These are phyloP conservation scores for Lytechinus variegatus DNA, from an alignment of 35 echinoderm and acorn worm genomes.

Conservation along the genomic window DNA sequence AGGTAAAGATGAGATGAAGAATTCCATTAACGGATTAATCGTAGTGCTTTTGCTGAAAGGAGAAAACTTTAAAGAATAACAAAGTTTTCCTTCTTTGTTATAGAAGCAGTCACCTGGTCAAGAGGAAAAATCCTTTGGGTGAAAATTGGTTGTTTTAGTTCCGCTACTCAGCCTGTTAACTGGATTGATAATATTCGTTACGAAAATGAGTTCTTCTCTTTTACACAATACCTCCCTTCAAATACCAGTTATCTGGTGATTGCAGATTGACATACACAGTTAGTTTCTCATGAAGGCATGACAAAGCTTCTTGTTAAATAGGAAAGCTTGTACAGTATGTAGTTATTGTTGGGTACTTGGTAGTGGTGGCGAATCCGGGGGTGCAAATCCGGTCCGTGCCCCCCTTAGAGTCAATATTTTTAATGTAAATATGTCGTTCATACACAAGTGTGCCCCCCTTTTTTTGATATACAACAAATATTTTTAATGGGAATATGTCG, in stretches of 20 bases:
- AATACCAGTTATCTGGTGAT: neutral
- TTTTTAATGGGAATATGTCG: too few species aligned
- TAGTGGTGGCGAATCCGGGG: too few species aligned
- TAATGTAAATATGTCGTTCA: too few species aligned
- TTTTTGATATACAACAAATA: too few species aligned
- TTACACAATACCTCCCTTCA: neutral
- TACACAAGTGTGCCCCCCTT: too few species aligned
- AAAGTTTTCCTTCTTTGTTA: neutral
- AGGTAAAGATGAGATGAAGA: neutral
- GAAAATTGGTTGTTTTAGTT: neutral
- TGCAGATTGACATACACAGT: neutral
- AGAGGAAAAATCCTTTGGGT: neutral
- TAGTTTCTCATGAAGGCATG: too few species aligned
- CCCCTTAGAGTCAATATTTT: too few species aligned
- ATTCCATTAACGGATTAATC: slow-evolving; percentile 8
- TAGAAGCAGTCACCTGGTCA: neutral
- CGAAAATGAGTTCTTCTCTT: neutral
- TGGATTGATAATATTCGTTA: neutral
- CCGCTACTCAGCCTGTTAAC: neutral
- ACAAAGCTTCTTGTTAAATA: too few species aligned
- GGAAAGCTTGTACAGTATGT: too few species aligned
- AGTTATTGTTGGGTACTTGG: too few species aligned
- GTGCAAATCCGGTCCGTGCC: too few species aligned
- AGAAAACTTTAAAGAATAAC: neutral
- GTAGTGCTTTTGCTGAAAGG: slow-evolving; percentile 1